Conservation (phyloP, 2,888 invertebrate species). For the Meteorus cinctellus region DNA sequence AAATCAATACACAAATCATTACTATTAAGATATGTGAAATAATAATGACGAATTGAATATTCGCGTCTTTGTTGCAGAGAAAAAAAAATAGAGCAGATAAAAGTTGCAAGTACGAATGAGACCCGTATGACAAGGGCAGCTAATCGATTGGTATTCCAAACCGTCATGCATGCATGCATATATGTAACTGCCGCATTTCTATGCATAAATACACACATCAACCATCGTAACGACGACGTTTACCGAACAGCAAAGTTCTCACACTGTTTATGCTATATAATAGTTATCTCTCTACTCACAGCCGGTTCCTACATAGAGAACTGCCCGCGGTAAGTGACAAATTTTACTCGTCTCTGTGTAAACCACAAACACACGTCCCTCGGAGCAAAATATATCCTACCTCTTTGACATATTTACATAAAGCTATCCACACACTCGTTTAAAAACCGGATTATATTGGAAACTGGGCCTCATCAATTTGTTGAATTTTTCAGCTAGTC, state of each 20-base stretch:
- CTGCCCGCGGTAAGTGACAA: slow-evolving; percentile 28
- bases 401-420: slow-evolving; percentile 17
- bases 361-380: slow-evolving; percentile 24
- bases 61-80: neutral
- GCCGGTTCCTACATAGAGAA: slow-evolving; percentile 27
- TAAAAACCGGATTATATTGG: neutral
- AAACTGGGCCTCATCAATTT: neutral
- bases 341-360: slow-evolving; percentile 12
- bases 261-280: slow-evolving; percentile 33
- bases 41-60: neutral
- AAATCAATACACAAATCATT: too few species aligned
- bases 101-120: slow-evolving; percentile 17
- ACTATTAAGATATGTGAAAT: too few species aligned
- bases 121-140: slow-evolving; percentile 28
- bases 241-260: slow-evolving; percentile 31
- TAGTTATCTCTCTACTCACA: slow-evolving; percentile 29
- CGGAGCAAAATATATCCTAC: slow-evolving; percentile 14
- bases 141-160: slow-evolving; percentile 33
- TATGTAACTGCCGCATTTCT: slow-evolving; percentile 9
- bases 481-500: neutral
- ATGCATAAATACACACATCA: slow-evolving; percentile 24
- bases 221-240: neutral
- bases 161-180: slow-evolving; percentile 1
- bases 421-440: slow-evolving; percentile 4
- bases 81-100: neutral